Percentiles rank a stretch among this genome's conserved stretches.
phyloP scores from a whole-genome alignment of 2,888 invertebrate genomes.

The Drosophila vallismaia region DNA sequence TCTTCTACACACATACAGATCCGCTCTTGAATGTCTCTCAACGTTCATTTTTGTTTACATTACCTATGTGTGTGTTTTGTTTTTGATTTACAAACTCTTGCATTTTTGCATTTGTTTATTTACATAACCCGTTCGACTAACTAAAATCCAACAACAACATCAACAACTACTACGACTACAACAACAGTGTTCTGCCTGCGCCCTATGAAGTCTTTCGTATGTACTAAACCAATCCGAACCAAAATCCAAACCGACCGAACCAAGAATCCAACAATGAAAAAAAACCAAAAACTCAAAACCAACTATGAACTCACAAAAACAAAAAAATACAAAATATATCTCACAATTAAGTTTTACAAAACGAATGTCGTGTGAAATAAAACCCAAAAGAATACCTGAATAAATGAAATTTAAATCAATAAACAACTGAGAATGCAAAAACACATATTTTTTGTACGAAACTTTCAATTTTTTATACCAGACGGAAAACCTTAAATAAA shows the following conservation, averaged over 20 bases:
- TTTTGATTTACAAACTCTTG: slow-evolving; percentile 77
- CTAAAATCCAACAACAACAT: slow-evolving; percentile 35
- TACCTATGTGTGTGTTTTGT: slow-evolving; percentile 76
- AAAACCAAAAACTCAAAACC: slow-evolving; percentile 25
- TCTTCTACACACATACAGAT: slow-evolving; percentile 68
- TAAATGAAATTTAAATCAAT: slow-evolving; percentile 50
- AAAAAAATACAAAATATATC: slow-evolving; percentile 33
- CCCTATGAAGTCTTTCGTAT: slow-evolving; percentile 84
- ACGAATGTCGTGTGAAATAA: slow-evolving; percentile 56
- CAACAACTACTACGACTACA: slow-evolving; percentile 40
- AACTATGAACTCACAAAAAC: slow-evolving; percentile 37
- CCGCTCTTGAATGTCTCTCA: slow-evolving; percentile 72
- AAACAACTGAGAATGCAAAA: slow-evolving; percentile 22
- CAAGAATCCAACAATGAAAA: slow-evolving; percentile 54
- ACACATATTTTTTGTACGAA: slow-evolving; percentile 58
- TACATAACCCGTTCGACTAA: slow-evolving; percentile 75
- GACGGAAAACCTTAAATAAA: slow-evolving; percentile 26
- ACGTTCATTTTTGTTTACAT: slow-evolving; percentile 73
- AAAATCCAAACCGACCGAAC: slow-evolving; percentile 32
- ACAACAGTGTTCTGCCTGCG: slow-evolving; percentile 83
- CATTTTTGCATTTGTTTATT: slow-evolving; percentile 78
- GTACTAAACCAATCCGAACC: slow-evolving; percentile 75
- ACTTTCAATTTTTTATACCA: slow-evolving; percentile 56
- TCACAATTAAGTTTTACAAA: slow-evolving; percentile 45
- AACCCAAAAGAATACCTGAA: slow-evolving; percentile 54